phyloP scores from a whole-genome alignment of 2,888 invertebrate species.

The Himalopsyche kuldschensis region DNA sequence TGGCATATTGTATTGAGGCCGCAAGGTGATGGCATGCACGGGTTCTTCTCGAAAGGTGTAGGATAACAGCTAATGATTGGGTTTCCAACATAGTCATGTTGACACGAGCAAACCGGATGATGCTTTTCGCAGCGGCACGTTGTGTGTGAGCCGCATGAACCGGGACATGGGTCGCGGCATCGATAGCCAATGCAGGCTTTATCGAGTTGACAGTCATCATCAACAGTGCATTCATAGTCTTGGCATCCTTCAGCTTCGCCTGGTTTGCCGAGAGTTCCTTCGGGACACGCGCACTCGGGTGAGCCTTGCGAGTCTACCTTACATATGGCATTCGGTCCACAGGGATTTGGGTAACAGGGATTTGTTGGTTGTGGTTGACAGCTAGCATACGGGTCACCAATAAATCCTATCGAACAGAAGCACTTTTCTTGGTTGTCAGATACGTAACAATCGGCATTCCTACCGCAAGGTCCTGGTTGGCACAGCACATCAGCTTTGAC shows the following conservation, averaged over 20 bases:
- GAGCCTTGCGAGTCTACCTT: slow-evolving; percentile 68
- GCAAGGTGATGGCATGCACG: slow-evolving; percentile 76
- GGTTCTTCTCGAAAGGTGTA: slow-evolving; percentile 61
- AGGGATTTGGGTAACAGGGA: slow-evolving; percentile 78
- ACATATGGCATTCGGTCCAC: slow-evolving; percentile 78
- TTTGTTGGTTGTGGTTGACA: slow-evolving; percentile 69
- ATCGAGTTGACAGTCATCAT: slow-evolving; percentile 73
- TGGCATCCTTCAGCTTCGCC: slow-evolving; percentile 71
- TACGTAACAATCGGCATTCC: slow-evolving; percentile 82
- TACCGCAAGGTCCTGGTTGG: slow-evolving; percentile 80
- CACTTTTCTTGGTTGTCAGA: slow-evolving; percentile 81
- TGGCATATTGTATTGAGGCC: slow-evolving; percentile 79
- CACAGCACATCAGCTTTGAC: slow-evolving; percentile 67
- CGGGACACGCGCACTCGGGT: slow-evolving; percentile 72
- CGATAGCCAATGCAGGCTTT: slow-evolving; percentile 79
- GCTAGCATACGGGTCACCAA: slow-evolving; percentile 79
- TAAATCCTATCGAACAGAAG: slow-evolving; percentile 74
- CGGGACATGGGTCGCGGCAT: slow-evolving; percentile 81
- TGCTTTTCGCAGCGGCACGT: slow-evolving; percentile 76
- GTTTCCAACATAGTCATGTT: slow-evolving; percentile 73
- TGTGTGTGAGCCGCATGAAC: slow-evolving; percentile 76
- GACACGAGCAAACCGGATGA: slow-evolving; percentile 78
- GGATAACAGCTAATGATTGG: slow-evolving; percentile 74
- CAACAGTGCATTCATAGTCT: slow-evolving; percentile 78
- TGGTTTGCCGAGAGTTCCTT: slow-evolving; percentile 77